Conservation (phyloP, 2,113 vertebrate genomes). For the Noturus placidus region DNA sequence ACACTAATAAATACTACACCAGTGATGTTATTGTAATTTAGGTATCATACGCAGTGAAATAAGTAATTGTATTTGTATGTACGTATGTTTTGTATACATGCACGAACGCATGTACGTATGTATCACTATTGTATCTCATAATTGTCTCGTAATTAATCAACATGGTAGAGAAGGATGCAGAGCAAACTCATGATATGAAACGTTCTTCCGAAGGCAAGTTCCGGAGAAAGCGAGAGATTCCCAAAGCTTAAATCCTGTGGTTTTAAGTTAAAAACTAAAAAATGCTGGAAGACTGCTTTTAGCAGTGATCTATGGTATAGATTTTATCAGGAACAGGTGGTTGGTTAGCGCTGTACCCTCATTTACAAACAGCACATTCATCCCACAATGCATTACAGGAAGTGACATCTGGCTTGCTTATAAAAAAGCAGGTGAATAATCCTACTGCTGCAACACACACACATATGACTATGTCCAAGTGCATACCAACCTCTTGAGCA, state of each 20-base stretch:
- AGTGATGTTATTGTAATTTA: neutral
- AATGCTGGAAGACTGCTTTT: too few relatives aligned
- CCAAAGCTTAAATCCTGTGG: neutral
- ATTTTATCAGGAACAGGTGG: neutral
- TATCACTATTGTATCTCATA: neutral
- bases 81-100: too few relatives aligned
- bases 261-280: neutral
- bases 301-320: neutral
- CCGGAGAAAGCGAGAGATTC: neutral
- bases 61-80: too few relatives aligned
- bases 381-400: slow-evolving; percentile 30
- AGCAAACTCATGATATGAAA: neutral
- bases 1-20: neutral
- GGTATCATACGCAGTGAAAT: neutral
- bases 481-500: neutral
- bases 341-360: neutral
- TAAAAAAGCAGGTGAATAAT: slow-evolving; percentile 25
- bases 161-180: neutral
- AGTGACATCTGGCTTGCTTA: slow-evolving; percentile 28
- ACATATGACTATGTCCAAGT: neutral
- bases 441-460: neutral
- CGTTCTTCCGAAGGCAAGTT: neutral
- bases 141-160: neutral
- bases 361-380: neutral
- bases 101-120: too few relatives aligned